A percentile compares a stretch with the other conserved stretches of the same genome.
Conservation (phyloP, 2,888 invertebrate species). For the Calliphora vomitoria region DNA sequence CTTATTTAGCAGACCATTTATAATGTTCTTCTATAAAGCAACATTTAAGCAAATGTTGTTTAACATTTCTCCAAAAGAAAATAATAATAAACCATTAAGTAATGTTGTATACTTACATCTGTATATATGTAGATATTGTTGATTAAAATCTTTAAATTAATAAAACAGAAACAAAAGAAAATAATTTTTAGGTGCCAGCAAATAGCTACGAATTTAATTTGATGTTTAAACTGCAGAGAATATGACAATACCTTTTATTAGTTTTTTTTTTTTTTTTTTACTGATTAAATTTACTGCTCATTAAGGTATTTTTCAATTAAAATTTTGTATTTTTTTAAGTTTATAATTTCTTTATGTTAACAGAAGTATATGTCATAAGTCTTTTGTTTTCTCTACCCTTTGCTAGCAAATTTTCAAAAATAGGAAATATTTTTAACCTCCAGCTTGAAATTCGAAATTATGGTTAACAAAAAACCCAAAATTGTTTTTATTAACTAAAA, state of each 20-base stretch:
- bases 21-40: constrained; percentile 18
- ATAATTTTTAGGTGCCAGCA: background rate
- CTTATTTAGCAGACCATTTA: constrained; percentile 17
- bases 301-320: background rate
- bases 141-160: constrained; percentile 10
- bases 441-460: too few relatives aligned
- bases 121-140: background rate
- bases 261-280: background rate
- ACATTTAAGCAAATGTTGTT: background rate
- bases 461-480: too few relatives aligned
- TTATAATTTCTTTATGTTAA: background rate
- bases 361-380: constrained; percentile 3
- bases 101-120: background rate
- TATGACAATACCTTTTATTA: background rate
- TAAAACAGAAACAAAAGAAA: background rate
- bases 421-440: too few relatives aligned
- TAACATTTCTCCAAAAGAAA: background rate
- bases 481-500: too few relatives aligned
- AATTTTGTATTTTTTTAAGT: background rate
- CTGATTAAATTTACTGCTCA: background rate
- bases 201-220: background rate
- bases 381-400: background rate
- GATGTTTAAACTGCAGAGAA: background rate
- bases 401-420: too few relatives aligned
- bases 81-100: constrained; percentile 22